Conservation (phyloP, 2,888 invertebrate genomes). For the Cantharis rustica region DNA sequence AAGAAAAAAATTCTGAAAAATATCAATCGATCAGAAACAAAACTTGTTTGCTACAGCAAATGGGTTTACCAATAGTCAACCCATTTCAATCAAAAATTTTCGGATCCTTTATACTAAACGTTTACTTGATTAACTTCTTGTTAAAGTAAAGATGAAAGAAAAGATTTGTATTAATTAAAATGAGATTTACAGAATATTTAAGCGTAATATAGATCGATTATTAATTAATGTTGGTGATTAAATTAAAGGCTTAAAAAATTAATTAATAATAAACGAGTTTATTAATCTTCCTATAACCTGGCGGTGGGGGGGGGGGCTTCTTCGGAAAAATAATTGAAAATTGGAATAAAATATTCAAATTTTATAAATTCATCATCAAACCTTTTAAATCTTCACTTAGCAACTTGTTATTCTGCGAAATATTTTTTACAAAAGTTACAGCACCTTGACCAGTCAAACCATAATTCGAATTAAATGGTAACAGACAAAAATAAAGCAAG, state of each 20-base stretch:
- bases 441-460: slow-evolving; percentile 4
- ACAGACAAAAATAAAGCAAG: slow-evolving; percentile 21
- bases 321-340: background rate
- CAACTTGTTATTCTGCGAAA: background rate
- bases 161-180: background rate
- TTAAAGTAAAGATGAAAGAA: background rate
- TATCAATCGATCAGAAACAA: background rate
- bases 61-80: background rate
- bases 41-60: background rate
- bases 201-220: background rate
- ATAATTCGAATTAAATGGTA: slow-evolving; percentile 21
- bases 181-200: background rate
- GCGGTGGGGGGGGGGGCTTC: background rate
- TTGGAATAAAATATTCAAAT: background rate
- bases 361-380: background rate
- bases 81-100: background rate
- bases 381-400: background rate
- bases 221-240: background rate
- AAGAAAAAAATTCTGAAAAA: background rate
- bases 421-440: background rate
- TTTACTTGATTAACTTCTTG: background rate
- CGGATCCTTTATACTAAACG: background rate
- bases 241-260: background rate
- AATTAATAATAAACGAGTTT: background rate
- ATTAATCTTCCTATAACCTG: background rate